Base-by-base conservation (phyloP, 2,888 invertebrate genomes). In the Leucoma salicis region DNA sequence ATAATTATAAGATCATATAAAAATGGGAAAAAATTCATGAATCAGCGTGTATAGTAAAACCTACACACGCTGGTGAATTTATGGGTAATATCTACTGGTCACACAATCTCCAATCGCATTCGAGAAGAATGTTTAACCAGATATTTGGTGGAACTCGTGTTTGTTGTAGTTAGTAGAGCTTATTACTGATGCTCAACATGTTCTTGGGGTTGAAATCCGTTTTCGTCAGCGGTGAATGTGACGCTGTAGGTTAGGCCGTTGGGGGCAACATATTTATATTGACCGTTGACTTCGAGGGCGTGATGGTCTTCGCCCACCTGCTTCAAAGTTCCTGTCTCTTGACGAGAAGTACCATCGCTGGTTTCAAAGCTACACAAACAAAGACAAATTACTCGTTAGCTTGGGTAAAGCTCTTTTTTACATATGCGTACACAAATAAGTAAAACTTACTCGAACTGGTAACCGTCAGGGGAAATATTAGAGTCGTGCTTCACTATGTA, bases 221-320 rank as follows among this genome's bases (percentile, higher is more conserved):
- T 88, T 67, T 92, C 92, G 70, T 92, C 84, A 12, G 92, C 92
- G 37, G 78, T 73, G 80, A 84, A 92, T 8, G 80, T 87, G 42
- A 92, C 82, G 35, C 84, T 81, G 78, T 92, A 91, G 15, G 84
- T 75, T 36, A 87, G 78, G 5, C 92, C 91, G 57, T 91, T 91
- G 29, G 91, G 88, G 3, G 82, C 90, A 14, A 81, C 74, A 82
- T 91, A 92, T 44, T 80, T 83, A 82, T 89, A 91, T 54, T 73
- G 82, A 36, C 92, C 92, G 39, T 78, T 78, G 7, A 92, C 91
- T 40, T 83, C 83, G 14, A 91, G 74, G 1, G 90, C 83, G 46
- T 89, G 79, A 53, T 90, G 85, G 52, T 91, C 85, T 1, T 88
- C 86, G 48, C 82, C 82, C 52, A 87, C 58, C 59, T 91, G 90